Evolutionary conservation across 2,888 invertebrate genomes (phyloP).

Genomic region (Apodemia mormo): DNA sequence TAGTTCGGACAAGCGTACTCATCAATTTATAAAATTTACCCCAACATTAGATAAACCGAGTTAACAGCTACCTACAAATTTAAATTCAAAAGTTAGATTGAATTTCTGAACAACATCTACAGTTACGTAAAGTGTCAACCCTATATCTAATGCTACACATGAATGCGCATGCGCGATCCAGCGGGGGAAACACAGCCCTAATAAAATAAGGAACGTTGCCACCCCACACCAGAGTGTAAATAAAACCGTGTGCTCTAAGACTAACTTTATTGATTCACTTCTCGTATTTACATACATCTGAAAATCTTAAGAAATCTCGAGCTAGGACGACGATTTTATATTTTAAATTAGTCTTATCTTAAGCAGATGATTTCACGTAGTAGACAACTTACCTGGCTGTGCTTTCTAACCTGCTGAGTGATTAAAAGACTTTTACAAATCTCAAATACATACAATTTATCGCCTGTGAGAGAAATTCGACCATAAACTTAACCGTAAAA

Average conservation of each 20-base stretch:
- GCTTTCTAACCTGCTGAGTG: too few relatives aligned
- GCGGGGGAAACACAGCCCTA: conserved; percentile 12
- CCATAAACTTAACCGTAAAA: too few relatives aligned
- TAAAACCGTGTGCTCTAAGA: conserved; percentile 10
- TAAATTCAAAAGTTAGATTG: conserved; percentile 16
- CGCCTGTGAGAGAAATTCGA: too few relatives aligned
- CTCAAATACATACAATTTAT: too few relatives aligned
- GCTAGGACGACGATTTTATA: background rate
- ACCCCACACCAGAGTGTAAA: conserved; percentile 8
- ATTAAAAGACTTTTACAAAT: too few relatives aligned
- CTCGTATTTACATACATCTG: conserved; percentile 13
- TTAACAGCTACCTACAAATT: background rate
- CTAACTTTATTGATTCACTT: conserved; percentile 17
- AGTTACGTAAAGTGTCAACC: conserved; percentile 3
- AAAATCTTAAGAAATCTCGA: background rate
- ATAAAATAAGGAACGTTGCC: conserved; percentile 23
- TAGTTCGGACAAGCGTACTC: background rate
- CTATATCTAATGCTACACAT: background rate
- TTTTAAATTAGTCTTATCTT: conserved; percentile 1
- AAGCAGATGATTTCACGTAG: background rate
- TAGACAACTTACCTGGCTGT: background rate
- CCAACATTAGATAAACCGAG: background rate
- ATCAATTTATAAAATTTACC: background rate
- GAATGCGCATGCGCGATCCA: conserved; percentile 19
- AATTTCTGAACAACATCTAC: conserved; percentile 3